Evolutionary conservation across 2,888 invertebrate genomes (phyloP), one percentile per base, ranked within the genome.

Genomic region (Drosophila quinaria): DNA sequence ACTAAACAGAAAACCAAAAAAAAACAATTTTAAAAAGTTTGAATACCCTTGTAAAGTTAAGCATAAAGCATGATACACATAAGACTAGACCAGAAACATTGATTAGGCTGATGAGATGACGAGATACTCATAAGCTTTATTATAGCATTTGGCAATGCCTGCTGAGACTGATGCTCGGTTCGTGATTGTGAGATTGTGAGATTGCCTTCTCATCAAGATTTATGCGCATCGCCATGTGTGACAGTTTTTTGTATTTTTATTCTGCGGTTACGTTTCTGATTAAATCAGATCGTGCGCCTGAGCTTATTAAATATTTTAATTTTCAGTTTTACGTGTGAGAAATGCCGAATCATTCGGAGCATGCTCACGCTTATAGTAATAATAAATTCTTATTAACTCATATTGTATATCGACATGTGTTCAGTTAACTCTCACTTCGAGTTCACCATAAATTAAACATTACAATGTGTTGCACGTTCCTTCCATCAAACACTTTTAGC

Each of bases 281-380:
- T 85, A 67, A 88, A 79, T 71, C 76, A 66, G 70, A 63, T 74
- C 87, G 87, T 80, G 87, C 35, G 44, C 35, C 55, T 44, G 55
- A 55, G 55, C 68, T 67, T 67, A 71, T 54, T 60, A 73, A 73
- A 69, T 65, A 83, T 70, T 70, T 84, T 55, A 62, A 68, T 70
- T 54, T 58, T 25, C 44, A 37, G 31, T 50, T 67, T 37, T 59
- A 52, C 52, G 61, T 79, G 81, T 81, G 70, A 69, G 79, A 81
- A 70, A 66, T 54, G 58, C 11, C 39, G 50, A 59, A 29, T 42
- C 54, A 55, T 55, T 41, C 19, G 15, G 46, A 47, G 56, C 56
- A 25, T 37, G 47, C 37, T 49, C 33, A 46, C 44, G 55, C 22
- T 55, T 33, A 62, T 60, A 19, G 55, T 39, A 59, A 31, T 59